Base-by-base conservation (phyloP, 2,113 vertebrate species). In the Tenrec ecaudatus region DNA sequence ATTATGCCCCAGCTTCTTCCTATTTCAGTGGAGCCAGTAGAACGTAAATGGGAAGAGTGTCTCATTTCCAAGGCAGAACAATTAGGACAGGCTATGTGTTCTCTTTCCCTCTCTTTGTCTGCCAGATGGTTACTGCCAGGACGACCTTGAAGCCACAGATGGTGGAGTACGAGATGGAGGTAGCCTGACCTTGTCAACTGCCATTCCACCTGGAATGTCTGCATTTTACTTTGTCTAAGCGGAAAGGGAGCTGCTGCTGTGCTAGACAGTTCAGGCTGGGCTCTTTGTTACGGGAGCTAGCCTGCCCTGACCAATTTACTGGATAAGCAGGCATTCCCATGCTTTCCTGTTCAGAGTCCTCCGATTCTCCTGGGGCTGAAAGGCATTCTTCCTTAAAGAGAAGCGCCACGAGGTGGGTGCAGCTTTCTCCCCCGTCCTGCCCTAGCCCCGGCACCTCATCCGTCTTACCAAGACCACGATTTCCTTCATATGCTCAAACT, bases 401-500 rank as follows among this genome's bases (percentile, higher is more conserved):
- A 40, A 91, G 60, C 23, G 38, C 81, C 22, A 81, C 90, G 22
- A 25, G 22, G 16, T 62, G 8, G 29, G 11, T 38, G 23, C 53
- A 40, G 53, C 29, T 38, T 62, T 33, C 8, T 6, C 43, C 23
- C 58, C 17, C 7, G 25, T 73, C 62, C 69, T 79, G 75, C 82
- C 58, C 57, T 58, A 76, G 53, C 43, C 36, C 10, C 25, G 36
- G 89, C 10, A 47, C 43, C 82, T 57, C n/a, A 17, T 3, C 0
- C 20, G 40, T 92, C 99, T 99, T 98, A 99, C 99, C 97, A 99
- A 97, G 96, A 99, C 98, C 86, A 99, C 99, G 4, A 99, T 99
- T 92, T 99, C 99, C 96, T 98, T 99, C 99, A 99, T 99, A 85
- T 99, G 99, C 68, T 99, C 99, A 95, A 99, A 99, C 97, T 99